Percentiles rank a stretch among this genome's conserved stretches.
Conservation (phyloP, 2,888 invertebrate species). For the Sinotaia quadrata region DNA sequence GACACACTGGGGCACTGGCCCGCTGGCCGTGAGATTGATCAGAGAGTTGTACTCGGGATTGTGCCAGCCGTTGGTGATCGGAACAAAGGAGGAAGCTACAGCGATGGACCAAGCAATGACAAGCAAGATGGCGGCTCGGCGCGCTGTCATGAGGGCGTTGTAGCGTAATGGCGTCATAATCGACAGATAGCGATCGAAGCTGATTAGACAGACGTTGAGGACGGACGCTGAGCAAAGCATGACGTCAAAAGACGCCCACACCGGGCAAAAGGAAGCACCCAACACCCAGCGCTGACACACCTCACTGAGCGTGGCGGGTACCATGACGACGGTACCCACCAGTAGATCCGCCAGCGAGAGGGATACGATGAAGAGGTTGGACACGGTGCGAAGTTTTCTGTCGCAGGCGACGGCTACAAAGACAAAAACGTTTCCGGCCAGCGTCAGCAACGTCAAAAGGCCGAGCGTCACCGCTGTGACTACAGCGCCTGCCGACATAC, state of each 20-base stretch:
- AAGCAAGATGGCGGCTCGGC: constrained; percentile 47
- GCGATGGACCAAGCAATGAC: constrained; percentile 52
- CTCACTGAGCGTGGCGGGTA: constrained; percentile 57
- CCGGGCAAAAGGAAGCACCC: constrained; percentile 50
- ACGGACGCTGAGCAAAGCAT: constrained; percentile 63
- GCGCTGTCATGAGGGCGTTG: constrained; percentile 54
- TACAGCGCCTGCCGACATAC: constrained; percentile 34
- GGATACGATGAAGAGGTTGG: constrained; percentile 61
- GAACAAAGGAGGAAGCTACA: constrained; percentile 59
- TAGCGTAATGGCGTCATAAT: constrained; percentile 62
- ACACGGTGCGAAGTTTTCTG: constrained; percentile 54
- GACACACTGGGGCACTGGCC: constrained; percentile 52
- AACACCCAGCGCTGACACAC: constrained; percentile 56
- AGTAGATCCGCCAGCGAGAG: constrained; percentile 59
- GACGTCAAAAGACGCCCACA: constrained; percentile 63
- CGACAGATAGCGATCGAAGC: constrained; percentile 59
- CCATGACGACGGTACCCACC: constrained; percentile 62
- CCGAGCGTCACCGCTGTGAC: constrained; percentile 45
- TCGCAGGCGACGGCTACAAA: constrained; percentile 51
- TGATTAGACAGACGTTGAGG: constrained; percentile 60
- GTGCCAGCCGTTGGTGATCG: constrained; percentile 60
- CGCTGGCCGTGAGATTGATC: constrained; percentile 54
- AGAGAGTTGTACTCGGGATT: constrained; percentile 50
- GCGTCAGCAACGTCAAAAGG: constrained; percentile 48
- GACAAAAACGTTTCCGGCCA: constrained; percentile 53